These are phyloP conservation scores for Alviniconcha marisindica DNA, from an alignment of 1,140 invertebrate species.

Conservation along the genomic window DNA sequence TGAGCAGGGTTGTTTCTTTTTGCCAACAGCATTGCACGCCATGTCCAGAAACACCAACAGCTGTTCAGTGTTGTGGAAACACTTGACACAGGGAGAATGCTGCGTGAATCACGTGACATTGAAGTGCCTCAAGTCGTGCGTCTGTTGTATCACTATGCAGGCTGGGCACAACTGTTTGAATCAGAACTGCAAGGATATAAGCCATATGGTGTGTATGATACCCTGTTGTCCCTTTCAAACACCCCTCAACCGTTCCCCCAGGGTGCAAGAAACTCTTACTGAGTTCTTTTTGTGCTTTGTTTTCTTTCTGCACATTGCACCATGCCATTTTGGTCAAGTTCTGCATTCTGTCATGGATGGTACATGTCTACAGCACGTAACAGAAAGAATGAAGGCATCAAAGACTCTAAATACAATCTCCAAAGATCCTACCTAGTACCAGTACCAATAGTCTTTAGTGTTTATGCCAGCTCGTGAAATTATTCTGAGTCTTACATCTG, in stretches of 20 bases:
- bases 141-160: constrained; percentile 77
- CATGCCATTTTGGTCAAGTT: no score
- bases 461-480: no score
- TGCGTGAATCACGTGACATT: constrained; percentile 74
- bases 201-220: constrained; percentile 71
- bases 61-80: constrained; percentile 76
- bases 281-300: background rate
- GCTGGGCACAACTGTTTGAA: constrained; percentile 77
- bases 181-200: constrained; percentile 75
- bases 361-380: no score
- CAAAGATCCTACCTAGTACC: no score
- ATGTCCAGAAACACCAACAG: constrained; percentile 77
- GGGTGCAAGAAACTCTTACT: no score
- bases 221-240: background rate
- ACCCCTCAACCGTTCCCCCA: no score
- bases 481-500: no score
- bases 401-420: no score
- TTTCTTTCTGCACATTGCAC: no score
- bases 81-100: constrained; percentile 76
- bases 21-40: constrained; percentile 76
- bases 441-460: no score
- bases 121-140: constrained; percentile 76
- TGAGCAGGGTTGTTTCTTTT: background rate
- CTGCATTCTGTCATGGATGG: no score
- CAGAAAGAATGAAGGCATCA: no score